These are phyloP conservation scores for Bimastos eiseni DNA, from an alignment of 2,888 invertebrate genomes.

Conservation along the genomic window DNA sequence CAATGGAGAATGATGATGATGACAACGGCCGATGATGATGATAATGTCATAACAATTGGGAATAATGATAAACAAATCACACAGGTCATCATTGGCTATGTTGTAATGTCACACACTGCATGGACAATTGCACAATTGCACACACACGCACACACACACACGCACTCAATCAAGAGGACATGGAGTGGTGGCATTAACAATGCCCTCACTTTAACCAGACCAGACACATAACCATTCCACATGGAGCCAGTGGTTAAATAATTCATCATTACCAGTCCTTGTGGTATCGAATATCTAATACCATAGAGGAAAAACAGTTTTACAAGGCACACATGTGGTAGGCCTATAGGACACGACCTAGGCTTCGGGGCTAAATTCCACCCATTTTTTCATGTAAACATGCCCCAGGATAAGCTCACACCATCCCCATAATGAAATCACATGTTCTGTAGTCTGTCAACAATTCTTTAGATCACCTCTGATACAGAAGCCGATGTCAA, in stretches of 20 bases:
- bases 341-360: neutral
- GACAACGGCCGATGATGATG: neutral
- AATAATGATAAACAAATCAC: neutral
- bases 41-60: neutral
- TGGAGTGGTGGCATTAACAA: neutral
- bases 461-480: neutral
- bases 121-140: neutral
- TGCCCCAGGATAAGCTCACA: neutral
- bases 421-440: neutral
- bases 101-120: neutral
- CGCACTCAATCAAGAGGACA: neutral
- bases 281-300: neutral
- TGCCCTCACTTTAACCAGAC: neutral
- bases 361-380: conserved; percentile 13
- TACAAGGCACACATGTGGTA: too few species aligned
- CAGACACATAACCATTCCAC: neutral
- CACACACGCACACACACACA: neutral
- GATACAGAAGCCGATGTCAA: neutral
- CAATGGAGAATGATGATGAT: neutral
- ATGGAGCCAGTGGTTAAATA: neutral
- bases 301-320: neutral
- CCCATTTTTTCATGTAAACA: neutral
- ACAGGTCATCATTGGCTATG: neutral
- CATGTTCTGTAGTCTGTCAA: neutral
- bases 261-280: neutral